Conservation (phyloP, 2,888 invertebrate species). For the Harmothoe impar region DNA sequence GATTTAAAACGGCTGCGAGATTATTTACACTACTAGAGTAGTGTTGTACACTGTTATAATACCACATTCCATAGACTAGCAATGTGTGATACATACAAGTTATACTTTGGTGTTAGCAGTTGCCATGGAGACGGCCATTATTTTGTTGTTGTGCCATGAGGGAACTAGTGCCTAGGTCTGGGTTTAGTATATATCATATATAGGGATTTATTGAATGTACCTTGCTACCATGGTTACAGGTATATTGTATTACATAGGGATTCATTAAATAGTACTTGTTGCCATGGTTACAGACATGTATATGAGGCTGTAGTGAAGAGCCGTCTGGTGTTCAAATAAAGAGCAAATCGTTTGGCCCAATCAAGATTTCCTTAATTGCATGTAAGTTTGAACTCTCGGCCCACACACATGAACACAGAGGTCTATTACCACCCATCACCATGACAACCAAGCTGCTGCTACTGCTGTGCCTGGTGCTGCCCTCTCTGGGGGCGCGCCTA, state of each 20-base stretch:
- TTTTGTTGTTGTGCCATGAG: neutral
- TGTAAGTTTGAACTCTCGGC: too few relatives aligned
- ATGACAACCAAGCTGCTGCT: too few relatives aligned
- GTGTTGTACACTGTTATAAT: neutral
- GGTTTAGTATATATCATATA: neutral
- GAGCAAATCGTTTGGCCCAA: too few relatives aligned
- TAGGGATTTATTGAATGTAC: neutral
- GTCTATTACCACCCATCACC: too few relatives aligned
- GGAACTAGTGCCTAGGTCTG: neutral
- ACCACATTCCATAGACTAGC: neutral
- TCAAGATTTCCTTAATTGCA: too few relatives aligned
- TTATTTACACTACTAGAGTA: neutral
- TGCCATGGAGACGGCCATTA: neutral
- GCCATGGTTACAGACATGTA: neutral
- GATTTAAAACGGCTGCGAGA: neutral
- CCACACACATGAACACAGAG: too few relatives aligned
- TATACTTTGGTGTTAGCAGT: neutral
- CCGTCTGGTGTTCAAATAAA: conserved; percentile 31
- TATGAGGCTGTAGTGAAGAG: neutral
- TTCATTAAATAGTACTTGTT: neutral
- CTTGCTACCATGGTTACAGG: neutral
- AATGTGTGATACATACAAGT: neutral
- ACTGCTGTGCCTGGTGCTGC: too few relatives aligned
- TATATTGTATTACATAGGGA: neutral
- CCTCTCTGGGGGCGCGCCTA: too few relatives aligned